phyloP scores from a whole-genome alignment of 2,113 vertebrate genomes.

The Crotalus viridis region DNA sequence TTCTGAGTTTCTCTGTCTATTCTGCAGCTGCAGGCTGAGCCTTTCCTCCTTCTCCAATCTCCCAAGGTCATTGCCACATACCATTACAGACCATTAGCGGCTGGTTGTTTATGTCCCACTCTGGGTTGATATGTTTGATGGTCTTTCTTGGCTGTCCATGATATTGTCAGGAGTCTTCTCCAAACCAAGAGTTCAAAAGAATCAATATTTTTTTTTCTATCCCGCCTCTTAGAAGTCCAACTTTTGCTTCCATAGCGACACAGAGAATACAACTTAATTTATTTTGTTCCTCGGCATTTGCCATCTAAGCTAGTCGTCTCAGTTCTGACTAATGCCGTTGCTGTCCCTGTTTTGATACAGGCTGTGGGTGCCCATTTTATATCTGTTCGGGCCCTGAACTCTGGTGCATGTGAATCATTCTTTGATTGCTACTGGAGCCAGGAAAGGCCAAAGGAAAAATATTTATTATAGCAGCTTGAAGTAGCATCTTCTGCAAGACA shows the following conservation, averaged over 20 bases:
- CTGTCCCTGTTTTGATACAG: neutral
- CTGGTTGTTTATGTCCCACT: neutral
- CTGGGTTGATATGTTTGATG: neutral
- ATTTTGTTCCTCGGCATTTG: neutral
- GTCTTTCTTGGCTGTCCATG: neutral
- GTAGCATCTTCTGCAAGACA: neutral
- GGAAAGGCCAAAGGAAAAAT: neutral
- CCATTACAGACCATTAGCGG: neutral
- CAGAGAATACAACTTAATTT: neutral
- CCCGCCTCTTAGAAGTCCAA: neutral
- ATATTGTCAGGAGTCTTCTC: neutral
- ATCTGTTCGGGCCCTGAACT: neutral
- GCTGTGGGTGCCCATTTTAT: neutral
- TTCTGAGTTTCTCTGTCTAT: too few relatives aligned
- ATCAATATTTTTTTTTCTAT: neutral
- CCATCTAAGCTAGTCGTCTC: neutral
- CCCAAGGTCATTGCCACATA: too few relatives aligned
- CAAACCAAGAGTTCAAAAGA: neutral
- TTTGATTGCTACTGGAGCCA: neutral
- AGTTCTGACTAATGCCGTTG: neutral
- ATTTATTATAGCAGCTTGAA: neutral
- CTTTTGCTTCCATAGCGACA: neutral
- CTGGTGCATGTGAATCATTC: neutral
- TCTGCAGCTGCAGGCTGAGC: too few relatives aligned
- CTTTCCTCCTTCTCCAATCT: too few relatives aligned